Base-by-base conservation (phyloP, 2,888 invertebrate species). In the Netelia virgata region DNA sequence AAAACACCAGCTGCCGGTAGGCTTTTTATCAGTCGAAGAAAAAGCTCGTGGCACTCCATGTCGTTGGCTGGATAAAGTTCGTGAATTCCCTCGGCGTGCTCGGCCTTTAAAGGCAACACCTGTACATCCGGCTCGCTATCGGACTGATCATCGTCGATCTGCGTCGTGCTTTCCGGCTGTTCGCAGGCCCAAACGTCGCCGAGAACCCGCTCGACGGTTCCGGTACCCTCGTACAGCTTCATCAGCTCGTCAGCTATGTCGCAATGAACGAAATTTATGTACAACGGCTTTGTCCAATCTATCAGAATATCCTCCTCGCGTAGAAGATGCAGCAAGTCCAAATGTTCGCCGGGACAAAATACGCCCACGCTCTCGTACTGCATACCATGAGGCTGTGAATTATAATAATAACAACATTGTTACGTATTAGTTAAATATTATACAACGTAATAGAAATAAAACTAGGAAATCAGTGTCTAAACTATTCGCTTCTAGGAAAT, bases 41-140 rank as follows among this genome's bases (percentile, higher is more conserved):
- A 97, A 75, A 97, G 95, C 93, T 97, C 96, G 87, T 97, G 96
- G 92, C 97, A 97, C 94, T 97, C 97, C 95, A 97, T 97, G 93
- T 97, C 97, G 93, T 97, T 97, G 90, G 97, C 97, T 85, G 97
- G 97, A 95, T 97, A 97, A 90, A 97, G 94, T 91, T 97, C 97
- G 95, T 97, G 96, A 89, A 97, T 97, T 87, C 96, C 96, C 94
- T 96, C 96, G 93, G 97, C 97, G 94, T 97, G 96, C 92, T 97
- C 97, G 66, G 96, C 95, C 90, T 95, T 95, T 88, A 97, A 94
- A 88, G 97, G 97, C 92, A 96, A 95, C 95, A 97, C 95, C 88
- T 91, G 74, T 50, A 87, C 83, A 72, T 86, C 82, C 6, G 63
- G 28, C 18, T 85, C 75, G 16, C 50, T 53, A 3, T 85, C 83